phyloP scores from a whole-genome alignment of 64 coral and sea anemone genomes.

The Porites lutea region DNA sequence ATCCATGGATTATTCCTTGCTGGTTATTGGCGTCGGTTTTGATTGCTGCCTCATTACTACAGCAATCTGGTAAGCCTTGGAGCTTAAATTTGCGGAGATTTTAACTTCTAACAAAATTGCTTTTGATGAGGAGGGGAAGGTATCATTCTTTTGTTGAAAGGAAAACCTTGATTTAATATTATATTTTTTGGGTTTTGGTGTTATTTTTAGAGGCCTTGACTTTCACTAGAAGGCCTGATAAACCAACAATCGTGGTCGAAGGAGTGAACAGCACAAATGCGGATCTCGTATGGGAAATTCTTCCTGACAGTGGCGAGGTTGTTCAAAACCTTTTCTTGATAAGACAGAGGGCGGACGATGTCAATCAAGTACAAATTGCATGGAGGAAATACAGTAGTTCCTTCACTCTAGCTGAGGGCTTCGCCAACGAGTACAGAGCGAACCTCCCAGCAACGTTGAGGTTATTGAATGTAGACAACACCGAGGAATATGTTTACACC shows the following conservation, averaged over 20 bases:
- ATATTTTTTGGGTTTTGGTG: too few relatives aligned
- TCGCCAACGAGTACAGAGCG: not conserved
- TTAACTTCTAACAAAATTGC: too few relatives aligned
- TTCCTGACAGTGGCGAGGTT: not conserved
- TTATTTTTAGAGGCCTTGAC: not conserved
- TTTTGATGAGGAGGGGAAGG: too few relatives aligned
- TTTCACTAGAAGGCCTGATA: not conserved
- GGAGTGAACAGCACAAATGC: not conserved
- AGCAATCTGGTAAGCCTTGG: too few relatives aligned
- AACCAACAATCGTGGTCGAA: not conserved
- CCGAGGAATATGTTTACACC: not conserved
- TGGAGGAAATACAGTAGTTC: not conserved
- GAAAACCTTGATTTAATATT: too few relatives aligned
- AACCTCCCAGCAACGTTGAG: not conserved
- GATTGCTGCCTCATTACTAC: too few relatives aligned
- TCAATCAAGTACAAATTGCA: not conserved
- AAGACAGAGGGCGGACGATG: not conserved
- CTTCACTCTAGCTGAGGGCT: not conserved
- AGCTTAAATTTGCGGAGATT: too few relatives aligned
- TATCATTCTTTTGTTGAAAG: too few relatives aligned
- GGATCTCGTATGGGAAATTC: not conserved
- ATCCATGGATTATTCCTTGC: too few relatives aligned
- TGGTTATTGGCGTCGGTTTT: too few relatives aligned
- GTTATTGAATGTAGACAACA: not conserved
- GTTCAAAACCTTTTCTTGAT: not conserved